These are phyloP conservation scores for Eurytemora carolleeae DNA, from an alignment of 1,140 invertebrate genomes.

Conservation along the genomic window DNA sequence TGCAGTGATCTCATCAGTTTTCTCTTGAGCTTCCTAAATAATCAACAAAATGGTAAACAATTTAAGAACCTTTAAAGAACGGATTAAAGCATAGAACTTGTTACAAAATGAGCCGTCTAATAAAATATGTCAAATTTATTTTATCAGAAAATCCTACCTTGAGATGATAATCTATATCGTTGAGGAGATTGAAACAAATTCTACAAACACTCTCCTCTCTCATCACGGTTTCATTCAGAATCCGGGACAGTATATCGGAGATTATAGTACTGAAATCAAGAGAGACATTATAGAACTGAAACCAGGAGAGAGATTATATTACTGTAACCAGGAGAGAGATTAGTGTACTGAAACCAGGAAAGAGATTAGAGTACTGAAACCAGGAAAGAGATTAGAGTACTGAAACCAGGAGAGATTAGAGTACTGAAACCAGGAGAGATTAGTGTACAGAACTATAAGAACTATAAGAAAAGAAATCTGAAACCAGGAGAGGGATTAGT, in stretches of 20 bases:
- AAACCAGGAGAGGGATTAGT: too few species aligned
- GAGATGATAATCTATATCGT: constrained; percentile 14
- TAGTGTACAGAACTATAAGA: too few species aligned
- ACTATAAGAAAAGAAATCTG: too few species aligned
- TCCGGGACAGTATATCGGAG: constrained; percentile 8
- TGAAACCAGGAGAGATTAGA: too few species aligned
- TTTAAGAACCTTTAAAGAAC: not conserved
- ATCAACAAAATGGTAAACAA: not conserved
- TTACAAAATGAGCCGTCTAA: not conserved
- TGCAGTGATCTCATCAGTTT: constrained; percentile 12
- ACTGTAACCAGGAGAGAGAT: too few species aligned
- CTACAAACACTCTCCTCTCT: constrained; percentile 10
- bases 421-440: too few species aligned
- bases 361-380: too few species aligned
- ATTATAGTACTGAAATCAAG: constrained; percentile 6
- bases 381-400: too few species aligned
- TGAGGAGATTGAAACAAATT: constrained; percentile 12
- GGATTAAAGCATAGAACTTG: not conserved
- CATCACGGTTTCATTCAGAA: constrained; percentile 11
- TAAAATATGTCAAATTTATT: not conserved
- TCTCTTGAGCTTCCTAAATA: constrained; percentile 7
- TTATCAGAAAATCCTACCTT: constrained; percentile 1
- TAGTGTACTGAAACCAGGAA: too few species aligned
- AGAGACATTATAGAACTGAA: too few species aligned
- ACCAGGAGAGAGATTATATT: too few species aligned